Percentiles rank a stretch among this genome's conserved stretches.
phyloP scores from a whole-genome alignment of 1,140 invertebrate species.

The Drosophila bocqueti region DNA sequence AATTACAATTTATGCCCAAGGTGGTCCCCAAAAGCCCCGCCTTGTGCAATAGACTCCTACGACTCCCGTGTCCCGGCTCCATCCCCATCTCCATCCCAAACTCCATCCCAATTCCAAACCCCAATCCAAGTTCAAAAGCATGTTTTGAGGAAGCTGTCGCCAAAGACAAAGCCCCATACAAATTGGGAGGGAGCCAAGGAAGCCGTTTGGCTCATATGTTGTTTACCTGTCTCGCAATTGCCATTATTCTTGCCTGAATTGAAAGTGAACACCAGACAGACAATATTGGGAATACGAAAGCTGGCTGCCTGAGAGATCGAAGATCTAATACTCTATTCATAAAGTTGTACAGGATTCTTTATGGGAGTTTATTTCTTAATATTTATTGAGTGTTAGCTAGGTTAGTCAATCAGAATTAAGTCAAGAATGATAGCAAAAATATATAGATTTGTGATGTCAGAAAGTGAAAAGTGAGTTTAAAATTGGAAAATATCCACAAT shows the following conservation, averaged over 20 bases:
- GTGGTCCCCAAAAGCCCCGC: slow-evolving; percentile 41
- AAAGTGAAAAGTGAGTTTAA: neutral
- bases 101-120: neutral
- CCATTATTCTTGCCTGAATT: slow-evolving; percentile 75
- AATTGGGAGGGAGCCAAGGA: slow-evolving; percentile 60
- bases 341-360: no score
- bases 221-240: slow-evolving; percentile 67
- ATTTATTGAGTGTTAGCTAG: no score
- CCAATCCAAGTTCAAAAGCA: slow-evolving; percentile 68
- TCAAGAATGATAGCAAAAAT: neutral
- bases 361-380: no score
- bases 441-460: neutral
- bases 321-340: slow-evolving; percentile 19
- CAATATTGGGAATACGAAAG: slow-evolving; percentile 13
- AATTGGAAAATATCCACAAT: no score
- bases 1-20: slow-evolving; percentile 82
- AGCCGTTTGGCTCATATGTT: slow-evolving; percentile 51
- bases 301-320: neutral
- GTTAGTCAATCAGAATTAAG: neutral
- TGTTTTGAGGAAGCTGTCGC: slow-evolving; percentile 82
- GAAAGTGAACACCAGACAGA: slow-evolving; percentile 58
- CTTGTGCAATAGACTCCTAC: slow-evolving; percentile 63
- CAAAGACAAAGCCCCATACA: slow-evolving; percentile 74
- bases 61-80: slow-evolving; percentile 12
- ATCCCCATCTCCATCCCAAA: neutral